Base-by-base conservation (phyloP, 2,113 vertebrate genomes). In the Aviceda subcristata region DNA sequence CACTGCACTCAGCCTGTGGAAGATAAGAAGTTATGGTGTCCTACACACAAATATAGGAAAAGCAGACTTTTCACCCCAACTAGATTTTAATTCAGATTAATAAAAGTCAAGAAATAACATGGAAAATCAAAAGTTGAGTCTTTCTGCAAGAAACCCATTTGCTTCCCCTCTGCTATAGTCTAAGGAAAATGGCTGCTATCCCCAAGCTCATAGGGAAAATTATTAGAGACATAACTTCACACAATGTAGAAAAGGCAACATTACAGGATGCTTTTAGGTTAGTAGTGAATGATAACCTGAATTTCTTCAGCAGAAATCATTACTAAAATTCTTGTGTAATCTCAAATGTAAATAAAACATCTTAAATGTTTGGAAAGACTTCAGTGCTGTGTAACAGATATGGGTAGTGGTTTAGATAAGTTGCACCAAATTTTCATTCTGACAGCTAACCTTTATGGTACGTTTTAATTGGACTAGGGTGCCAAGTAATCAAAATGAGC, bases 401-500 rank as follows among this genome's bases (percentile, higher is more conserved):
- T 32, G 36, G 9, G 8, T 26, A 90, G 16, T 36, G 23, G 30
- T 69, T 95, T 85, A 74, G 26, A 15, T 30, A 59, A 71, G 12
- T 30, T 91, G 48, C 71, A 94, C 67, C 23, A 56, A 86, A 68
- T 87, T 91, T 77, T 94, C 27, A 15, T 69, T 94, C 48, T 80
- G 63, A 77, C 45, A 73, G 50, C 50, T 71, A 91, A 86, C 45
- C 69, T 95, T 96, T 82, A 77, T 64, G 57, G 66, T 64, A 32
- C 0, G 0, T 32, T 94, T 82, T 85, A 94, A 94, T 75, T 91
- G 59, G 26, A 39, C 26, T 53, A 66, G 80, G 46, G 57, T 84
- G 82, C 77, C 89, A 95, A 80, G 69, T 89, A 95, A 96, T 95
- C 95, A 95, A 94, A 87, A 91, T 48, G 50, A 94, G 48, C 30